Evolutionary conservation across 2,797 vertebrate genomes (phyloP), one percentile per base, ranked within the genome.

Genomic region (Ciconia nigra): DNA sequence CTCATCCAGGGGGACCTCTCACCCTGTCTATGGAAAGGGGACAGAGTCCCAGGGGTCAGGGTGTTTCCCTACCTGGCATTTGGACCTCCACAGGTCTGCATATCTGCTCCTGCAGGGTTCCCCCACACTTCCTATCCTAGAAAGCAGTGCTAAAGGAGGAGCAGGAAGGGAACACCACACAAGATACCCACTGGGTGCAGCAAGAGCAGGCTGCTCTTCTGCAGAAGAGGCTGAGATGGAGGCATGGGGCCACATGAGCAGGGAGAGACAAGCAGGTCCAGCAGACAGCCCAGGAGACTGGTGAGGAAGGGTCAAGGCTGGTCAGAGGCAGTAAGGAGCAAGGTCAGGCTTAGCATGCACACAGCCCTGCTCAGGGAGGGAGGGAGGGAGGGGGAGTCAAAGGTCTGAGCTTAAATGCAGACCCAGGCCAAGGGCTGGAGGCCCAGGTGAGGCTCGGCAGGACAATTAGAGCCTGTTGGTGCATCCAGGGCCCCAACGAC

Each of bases 301-400:
- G 2, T 0, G 6, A 54, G n/a, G 29, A 57, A 59, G 18, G 16
- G 12, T 7, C 15, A 11, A n/a, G 12, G n/a, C 8, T 67, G 39
- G 16, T 10, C 22, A 49, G 33, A 67, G 24, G 9, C 25, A 80
- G 41, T 15, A 26, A 24, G 24, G 29, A 58, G 5, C 31, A 63
- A 69, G 13, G 17, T 7, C 51, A 81, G 37, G 37, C 11, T 65
- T 9, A 76, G 25, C 22, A 62, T 6, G 3, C 1, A 33, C 33
- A 19, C 1, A 82, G 18, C 15, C 9, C 62, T 26, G 15, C 41
- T 9, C 3, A 11, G 11, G 17, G 5, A 31, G 51, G 3, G 12
- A 31, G 51, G 3, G 12, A 31, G 13, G 2, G 0, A 1, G 3
- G 13, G 2, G 0, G 1, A 2, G 3, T 20, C 4, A 62, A 37